Base-by-base conservation (phyloP, 1,140 invertebrate genomes). In the Drosophila pseudoananassae region DNA sequence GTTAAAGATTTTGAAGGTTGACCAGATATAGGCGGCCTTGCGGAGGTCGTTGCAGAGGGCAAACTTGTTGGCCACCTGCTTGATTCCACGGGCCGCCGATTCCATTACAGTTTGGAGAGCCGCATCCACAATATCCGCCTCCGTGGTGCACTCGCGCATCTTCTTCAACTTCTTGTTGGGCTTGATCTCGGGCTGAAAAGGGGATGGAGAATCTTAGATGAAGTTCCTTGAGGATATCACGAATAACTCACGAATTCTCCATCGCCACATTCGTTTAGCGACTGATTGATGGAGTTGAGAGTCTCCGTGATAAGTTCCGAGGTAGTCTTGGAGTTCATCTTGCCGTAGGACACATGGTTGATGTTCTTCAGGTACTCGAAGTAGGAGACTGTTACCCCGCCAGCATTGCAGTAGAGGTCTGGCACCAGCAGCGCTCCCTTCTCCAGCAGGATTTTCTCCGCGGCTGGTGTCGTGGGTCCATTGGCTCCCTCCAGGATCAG, bases 361-460 rank as follows among this genome's bases (percentile, higher is more conserved):
- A 98, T 92, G 91, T 98, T 98, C 92, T 98, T 98, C 33, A 98
- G 92, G 95, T 96, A 98, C 90, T 98, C 98, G 92, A 98, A 98
- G 92, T 97, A 98, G 6, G 97, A 98, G 1, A 98, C 97, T 0
- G 97, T 97, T 15, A 98, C 97, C 92, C 97, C 97, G 76, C 97
- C 97, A 59, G 96, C 96, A 92, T 97, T 98, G 53, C 96, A 94
- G 90, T 94, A 94, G 84, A 97, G 93, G 93, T 98, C 97, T 10
- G 97, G 97, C 55, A 98, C 94, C 14, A 98, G 94, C 1, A 98
- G 92, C 14, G 97, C 93, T 25, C 96, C 96, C 45, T 94, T 94
- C 15, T 96, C 93, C 3, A 89, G 74, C 12, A 98, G 92, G 36
- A 97, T 94, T 66, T 94, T 93, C 91, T 98, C 96, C 4, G 96